These are phyloP conservation scores for Planiliza haematocheilus DNA, from an alignment of 2,113 vertebrate genomes.

Conservation along the genomic window DNA sequence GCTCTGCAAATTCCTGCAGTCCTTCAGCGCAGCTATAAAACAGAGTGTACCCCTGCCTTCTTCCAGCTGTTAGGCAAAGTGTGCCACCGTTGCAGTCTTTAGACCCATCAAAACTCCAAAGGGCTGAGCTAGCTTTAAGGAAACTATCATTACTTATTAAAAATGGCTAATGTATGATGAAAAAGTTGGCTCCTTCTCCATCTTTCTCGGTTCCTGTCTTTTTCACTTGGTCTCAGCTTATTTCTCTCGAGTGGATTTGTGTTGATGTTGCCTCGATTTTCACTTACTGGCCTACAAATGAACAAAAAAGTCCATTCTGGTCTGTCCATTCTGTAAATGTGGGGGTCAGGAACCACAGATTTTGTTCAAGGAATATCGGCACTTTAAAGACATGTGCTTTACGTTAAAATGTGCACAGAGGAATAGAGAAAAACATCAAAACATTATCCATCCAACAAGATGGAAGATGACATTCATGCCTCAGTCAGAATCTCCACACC, in stretches of 20 bases:
- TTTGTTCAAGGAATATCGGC: background rate
- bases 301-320: too few relatives aligned
- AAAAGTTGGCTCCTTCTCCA: slow-evolving; percentile 55
- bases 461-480: background rate
- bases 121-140: slow-evolving; percentile 72
- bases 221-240: slow-evolving; percentile 45
- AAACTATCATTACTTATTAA: slow-evolving; percentile 78
- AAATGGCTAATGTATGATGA: slow-evolving; percentile 73
- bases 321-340: too few relatives aligned
- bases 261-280: slow-evolving; percentile 23
- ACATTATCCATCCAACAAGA: too few relatives aligned
- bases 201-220: slow-evolving; percentile 30
- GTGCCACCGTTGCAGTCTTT: slow-evolving; percentile 70
- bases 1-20: slow-evolving; percentile 56
- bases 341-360: background rate
- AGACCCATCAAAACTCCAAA: slow-evolving; percentile 65
- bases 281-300: background rate
- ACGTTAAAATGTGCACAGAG: too few relatives aligned
- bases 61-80: slow-evolving; percentile 57
- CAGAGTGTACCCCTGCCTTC: slow-evolving; percentile 61
- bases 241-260: slow-evolving; percentile 20
- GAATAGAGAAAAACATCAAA: too few relatives aligned
- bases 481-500: too few relatives aligned
- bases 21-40: slow-evolving; percentile 61
- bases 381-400: too few relatives aligned